Percentiles rank a stretch among this genome's conserved stretches.
phyloP scores from a whole-genome alignment of 2,113 vertebrate genomes.

The Maccullochella peelii region DNA sequence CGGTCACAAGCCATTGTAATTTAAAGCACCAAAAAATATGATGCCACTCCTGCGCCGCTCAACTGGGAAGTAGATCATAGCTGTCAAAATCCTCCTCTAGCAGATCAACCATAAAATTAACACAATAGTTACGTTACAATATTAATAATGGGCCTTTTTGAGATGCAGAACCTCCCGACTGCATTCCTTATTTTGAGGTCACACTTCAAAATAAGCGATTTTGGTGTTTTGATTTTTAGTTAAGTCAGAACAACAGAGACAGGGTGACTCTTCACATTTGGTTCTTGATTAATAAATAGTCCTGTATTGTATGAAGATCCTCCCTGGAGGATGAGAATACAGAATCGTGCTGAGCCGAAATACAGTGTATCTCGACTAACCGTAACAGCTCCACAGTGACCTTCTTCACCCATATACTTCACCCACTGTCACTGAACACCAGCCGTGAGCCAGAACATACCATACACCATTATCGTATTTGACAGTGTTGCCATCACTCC shows the following conservation, averaged over 20 bases:
- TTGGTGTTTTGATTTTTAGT: neutral
- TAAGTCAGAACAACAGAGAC: neutral
- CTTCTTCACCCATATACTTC: too few relatives aligned
- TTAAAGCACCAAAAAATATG: constrained; percentile 26
- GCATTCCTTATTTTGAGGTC: constrained; percentile 1
- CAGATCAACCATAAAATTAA: constrained; percentile 42
- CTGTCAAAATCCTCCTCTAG: constrained; percentile 30
- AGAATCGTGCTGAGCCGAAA: neutral
- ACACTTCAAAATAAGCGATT: neutral
- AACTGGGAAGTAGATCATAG: constrained; percentile 18
- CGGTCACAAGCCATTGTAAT: constrained; percentile 17
- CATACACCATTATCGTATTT: neutral
- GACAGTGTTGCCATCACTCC: neutral
- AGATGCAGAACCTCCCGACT: neutral
- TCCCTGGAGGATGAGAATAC: neutral
- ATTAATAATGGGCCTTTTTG: constrained; percentile 2
- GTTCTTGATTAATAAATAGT: neutral
- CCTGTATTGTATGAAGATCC: rapidly evolving
- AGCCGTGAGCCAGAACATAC: neutral
- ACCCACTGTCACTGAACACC: neutral
- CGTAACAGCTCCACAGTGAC: neutral
- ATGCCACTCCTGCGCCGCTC: neutral
- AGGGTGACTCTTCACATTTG: neutral
- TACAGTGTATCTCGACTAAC: neutral
- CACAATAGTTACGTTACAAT: neutral